Evolutionary conservation across 2,113 vertebrate genomes (phyloP).

Genomic region (Urocynchramus pylzowi): DNA sequence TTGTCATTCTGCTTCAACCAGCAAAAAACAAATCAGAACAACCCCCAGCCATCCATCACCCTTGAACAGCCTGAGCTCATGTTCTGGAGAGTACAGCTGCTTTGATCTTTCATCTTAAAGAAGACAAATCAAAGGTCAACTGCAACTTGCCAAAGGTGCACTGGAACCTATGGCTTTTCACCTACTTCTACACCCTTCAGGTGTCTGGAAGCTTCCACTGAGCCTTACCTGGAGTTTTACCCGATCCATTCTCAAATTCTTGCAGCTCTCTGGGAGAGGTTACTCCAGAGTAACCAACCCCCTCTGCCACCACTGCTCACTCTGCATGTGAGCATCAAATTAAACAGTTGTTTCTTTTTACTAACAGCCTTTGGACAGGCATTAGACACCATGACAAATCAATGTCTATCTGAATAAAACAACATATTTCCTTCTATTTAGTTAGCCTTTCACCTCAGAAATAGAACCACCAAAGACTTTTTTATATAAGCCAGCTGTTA

Average conservation of each 20-base stretch:
- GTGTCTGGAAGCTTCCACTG: neutral
- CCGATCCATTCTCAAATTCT: neutral
- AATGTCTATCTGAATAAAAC: neutral
- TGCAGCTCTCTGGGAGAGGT: neutral
- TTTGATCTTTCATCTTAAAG: neutral
- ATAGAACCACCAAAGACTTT: neutral
- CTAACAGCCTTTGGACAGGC: neutral
- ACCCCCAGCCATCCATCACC: neutral
- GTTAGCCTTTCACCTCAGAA: constrained; percentile 26
- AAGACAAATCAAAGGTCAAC: neutral
- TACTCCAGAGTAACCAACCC: neutral
- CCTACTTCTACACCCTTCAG: neutral
- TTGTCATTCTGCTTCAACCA: neutral
- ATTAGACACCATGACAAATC: neutral
- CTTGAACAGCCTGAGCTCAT: neutral
- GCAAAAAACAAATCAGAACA: neutral
- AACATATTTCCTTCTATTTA: neutral
- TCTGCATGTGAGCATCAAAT: neutral
- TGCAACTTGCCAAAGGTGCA: neutral
- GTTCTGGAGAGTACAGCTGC: neutral
- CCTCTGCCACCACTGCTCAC: neutral
- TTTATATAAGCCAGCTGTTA: neutral
- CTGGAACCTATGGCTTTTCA: neutral
- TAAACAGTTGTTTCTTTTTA: neutral
- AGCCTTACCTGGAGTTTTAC: neutral